Evolutionary conservation across 2,888 invertebrate genomes (phyloP).

Genomic region (Brachynemurus nebulosus): DNA sequence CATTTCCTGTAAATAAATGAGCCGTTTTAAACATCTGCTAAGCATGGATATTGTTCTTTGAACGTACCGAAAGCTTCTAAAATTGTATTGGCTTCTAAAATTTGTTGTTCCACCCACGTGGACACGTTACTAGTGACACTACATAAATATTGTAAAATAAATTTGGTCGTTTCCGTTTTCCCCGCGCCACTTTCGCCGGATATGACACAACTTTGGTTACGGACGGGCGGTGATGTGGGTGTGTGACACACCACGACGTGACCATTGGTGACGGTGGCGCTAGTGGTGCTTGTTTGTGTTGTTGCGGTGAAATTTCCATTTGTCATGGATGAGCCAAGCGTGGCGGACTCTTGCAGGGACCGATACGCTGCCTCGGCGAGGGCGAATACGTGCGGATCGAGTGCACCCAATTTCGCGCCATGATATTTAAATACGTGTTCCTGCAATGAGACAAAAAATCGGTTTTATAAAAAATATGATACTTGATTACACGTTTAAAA

Average conservation of each 20-base stretch:
- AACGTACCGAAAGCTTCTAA: slow-evolving; percentile 78
- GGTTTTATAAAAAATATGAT: no score
- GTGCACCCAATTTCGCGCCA: slow-evolving; percentile 62
- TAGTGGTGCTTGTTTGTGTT: background rate
- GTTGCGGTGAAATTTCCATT: background rate
- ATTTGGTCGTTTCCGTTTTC: slow-evolving; percentile 86
- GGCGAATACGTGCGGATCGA: slow-evolving; percentile 84
- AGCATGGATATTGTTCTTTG: no score
- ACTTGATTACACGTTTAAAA: no score
- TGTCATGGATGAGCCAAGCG: slow-evolving; percentile 5
- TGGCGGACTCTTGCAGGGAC: slow-evolving; percentile 41
- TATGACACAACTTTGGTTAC: slow-evolving; percentile 75
- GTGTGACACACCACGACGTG: background rate
- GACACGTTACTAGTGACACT: slow-evolving; percentile 66
- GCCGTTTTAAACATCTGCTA: background rate
- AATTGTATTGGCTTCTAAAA: slow-evolving; percentile 85
- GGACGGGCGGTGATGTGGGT: slow-evolving; percentile 24
- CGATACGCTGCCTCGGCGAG: slow-evolving; percentile 80
- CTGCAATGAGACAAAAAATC: no score
- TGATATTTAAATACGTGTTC: slow-evolving; percentile 71
- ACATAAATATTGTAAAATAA: slow-evolving; percentile 83
- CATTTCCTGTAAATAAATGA: slow-evolving; percentile 52
- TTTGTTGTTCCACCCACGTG: slow-evolving; percentile 93
- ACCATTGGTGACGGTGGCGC: slow-evolving; percentile 20
- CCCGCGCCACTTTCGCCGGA: slow-evolving; percentile 89